Evolutionary conservation across 1,140 invertebrate genomes (phyloP).

Genomic region (Achroia grisella): DNA sequence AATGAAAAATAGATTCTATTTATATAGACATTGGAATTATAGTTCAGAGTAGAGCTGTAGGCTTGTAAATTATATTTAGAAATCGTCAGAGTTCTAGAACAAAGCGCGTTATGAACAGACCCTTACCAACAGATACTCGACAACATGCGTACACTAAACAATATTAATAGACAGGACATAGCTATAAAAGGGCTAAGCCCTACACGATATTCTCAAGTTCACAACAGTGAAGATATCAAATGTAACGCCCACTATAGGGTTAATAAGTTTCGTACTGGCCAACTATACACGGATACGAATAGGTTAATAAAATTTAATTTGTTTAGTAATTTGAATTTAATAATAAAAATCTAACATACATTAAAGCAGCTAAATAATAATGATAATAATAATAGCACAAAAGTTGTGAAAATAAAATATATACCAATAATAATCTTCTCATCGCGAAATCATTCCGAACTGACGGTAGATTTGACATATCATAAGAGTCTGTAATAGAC

Average conservation of each 20-base stretch:
- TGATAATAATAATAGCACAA: not conserved
- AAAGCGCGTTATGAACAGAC: too few relatives aligned
- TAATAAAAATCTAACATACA: not conserved
- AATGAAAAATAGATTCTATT: too few relatives aligned
- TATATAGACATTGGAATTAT: too few relatives aligned
- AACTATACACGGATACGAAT: slow-evolving; percentile 18
- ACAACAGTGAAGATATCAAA: slow-evolving; percentile 43
- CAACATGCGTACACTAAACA: slow-evolving; percentile 8
- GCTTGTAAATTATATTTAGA: too few relatives aligned
- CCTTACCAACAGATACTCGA: too few relatives aligned
- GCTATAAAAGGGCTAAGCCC: slow-evolving; percentile 16
- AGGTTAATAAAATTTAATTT: not conserved
- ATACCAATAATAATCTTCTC: too few relatives aligned
- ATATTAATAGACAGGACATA: slow-evolving; percentile 13
- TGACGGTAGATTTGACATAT: too few relatives aligned
- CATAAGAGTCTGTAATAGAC: too few relatives aligned
- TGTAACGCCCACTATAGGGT: slow-evolving; percentile 19
- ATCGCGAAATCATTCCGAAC: too few relatives aligned
- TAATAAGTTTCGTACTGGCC: slow-evolving; percentile 19
- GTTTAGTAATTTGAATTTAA: not conserved
- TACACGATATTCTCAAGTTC: slow-evolving; percentile 27
- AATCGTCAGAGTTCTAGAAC: too few relatives aligned
- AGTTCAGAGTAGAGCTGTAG: too few relatives aligned
- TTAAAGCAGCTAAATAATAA: not conserved
- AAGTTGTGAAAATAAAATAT: too few relatives aligned